Conservation (phyloP, 2,888 invertebrate genomes). For the Alloscopus bannaensis region DNA sequence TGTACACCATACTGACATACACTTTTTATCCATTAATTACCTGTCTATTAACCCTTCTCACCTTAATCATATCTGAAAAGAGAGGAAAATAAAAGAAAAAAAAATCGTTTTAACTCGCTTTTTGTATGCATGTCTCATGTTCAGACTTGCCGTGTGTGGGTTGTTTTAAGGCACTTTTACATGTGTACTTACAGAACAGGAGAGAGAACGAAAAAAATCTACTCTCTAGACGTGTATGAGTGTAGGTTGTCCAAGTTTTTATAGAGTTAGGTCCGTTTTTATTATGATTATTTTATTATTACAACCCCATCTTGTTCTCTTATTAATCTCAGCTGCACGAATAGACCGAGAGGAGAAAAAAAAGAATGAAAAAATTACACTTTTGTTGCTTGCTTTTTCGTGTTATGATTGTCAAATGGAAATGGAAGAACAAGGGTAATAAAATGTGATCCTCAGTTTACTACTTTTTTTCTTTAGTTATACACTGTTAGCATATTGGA, state of each 20-base stretch:
- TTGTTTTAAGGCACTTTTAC: constrained; percentile 6
- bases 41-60: constrained; percentile 73
- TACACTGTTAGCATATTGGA: too few species aligned
- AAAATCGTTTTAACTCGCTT: neutral
- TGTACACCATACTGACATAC: constrained; percentile 8
- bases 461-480: constrained; percentile 21
- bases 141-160: constrained; percentile 1
- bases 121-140: neutral
- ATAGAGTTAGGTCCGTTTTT: constrained; percentile 19
- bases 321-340: constrained; percentile 43
- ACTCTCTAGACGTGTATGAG: neutral
- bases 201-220: neutral
- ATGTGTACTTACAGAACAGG: too few species aligned
- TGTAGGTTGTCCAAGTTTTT: neutral
- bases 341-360: too few species aligned
- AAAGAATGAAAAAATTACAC: too few species aligned
- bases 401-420: constrained; percentile 55
- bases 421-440: constrained; percentile 52
- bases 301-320: constrained; percentile 41
- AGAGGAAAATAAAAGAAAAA: constrained; percentile 9
- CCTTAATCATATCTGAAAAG: constrained; percentile 52
- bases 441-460: constrained; percentile 58
- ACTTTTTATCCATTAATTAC: constrained; percentile 73
- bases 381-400: constrained; percentile 26
- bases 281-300: constrained; percentile 58